Conservation (phyloP, 2,888 invertebrate species). For the Morpho achilles region DNA sequence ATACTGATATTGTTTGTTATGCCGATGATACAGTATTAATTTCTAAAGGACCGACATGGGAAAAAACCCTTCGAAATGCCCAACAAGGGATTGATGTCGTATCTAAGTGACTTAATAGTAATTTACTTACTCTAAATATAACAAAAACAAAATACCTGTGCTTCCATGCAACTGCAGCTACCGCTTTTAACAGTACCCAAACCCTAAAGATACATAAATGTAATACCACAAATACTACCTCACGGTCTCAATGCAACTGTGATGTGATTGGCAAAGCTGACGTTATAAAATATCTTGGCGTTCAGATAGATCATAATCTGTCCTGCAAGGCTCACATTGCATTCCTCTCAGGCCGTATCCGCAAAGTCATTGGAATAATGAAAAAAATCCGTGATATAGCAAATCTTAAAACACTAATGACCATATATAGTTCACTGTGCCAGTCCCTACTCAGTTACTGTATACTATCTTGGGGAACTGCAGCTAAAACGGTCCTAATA, state of each 20-base stretch:
- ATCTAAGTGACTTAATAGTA: slow-evolving; percentile 11
- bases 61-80: slow-evolving; percentile 4
- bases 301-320: slow-evolving; percentile 9
- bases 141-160: slow-evolving; percentile 7
- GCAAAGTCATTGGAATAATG: slow-evolving; percentile 9
- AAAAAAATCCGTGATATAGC: slow-evolving; percentile 6
- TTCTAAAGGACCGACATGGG: slow-evolving; percentile 16
- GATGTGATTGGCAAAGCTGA: not conserved
- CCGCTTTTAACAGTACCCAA: not conserved
- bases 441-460: slow-evolving; percentile 12
- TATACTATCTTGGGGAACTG: slow-evolving; percentile 13
- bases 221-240: not conserved
- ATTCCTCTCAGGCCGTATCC: slow-evolving; percentile 1
- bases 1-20: slow-evolving; percentile 18
- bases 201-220: slow-evolving; percentile 12
- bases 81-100: slow-evolving; percentile 14
- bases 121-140: slow-evolving; percentile 21
- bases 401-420: not conserved
- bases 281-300: slow-evolving; percentile 8
- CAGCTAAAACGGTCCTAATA: slow-evolving; percentile 7
- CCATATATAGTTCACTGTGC: slow-evolving; percentile 5
- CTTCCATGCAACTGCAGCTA: slow-evolving; percentile 11
- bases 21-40: slow-evolving; percentile 22
- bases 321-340: slow-evolving; percentile 10
- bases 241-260: not conserved